Evolutionary conservation across 2,888 invertebrate genomes (phyloP), one percentile per base, ranked within the genome.

Genomic region (Diogma glabrata): DNA sequence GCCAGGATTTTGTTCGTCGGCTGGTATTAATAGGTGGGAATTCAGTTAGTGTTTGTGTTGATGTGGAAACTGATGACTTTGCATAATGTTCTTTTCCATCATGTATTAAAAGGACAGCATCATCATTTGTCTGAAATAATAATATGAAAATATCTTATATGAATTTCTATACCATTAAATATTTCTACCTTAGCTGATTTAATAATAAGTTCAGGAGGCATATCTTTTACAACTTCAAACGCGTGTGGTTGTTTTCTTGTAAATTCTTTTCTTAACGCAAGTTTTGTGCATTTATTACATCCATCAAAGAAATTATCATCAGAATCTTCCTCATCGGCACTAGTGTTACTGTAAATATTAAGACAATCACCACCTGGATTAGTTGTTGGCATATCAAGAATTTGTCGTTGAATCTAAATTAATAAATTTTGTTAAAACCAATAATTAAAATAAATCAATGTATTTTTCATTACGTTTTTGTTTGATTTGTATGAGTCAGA

Each of bases 331-430:
- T 77, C 79, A 57, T 82, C 82, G 0, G 82, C 82, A 0, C 77
- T 77, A 9, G 81, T 78, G 56, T 19, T 20, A 48, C 69, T 52
- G 23, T 17, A 51, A 26, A 43, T 33, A 6, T 50, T 72, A 53
- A 70, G 72, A 50, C 75, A 60, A 60, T 82, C 82, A 3, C 79
- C 77, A 58, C 81, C 80, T 1, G 79, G 82, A 64, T 82, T 82
- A 8, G 82, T 81, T 43, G 81, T 81, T 55, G 75, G 75, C 55
- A 76, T 62, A 55, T 75, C 75, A 57, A 76, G 64, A 0, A 69
- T 67, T 16, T 69, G 66, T 48, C 74, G 69, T 33, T 65, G 63
- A 60, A 14, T n/a, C 48, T 48, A 16, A n/a, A 48, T 28, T 20
- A 8, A 8, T 8, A 33, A 12, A 33, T n/a, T n/a, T n/a, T n/a